phyloP scores from a whole-genome alignment of 37 sponge, comb jelly and placozoan species.

The Aplysina aerophoba region DNA sequence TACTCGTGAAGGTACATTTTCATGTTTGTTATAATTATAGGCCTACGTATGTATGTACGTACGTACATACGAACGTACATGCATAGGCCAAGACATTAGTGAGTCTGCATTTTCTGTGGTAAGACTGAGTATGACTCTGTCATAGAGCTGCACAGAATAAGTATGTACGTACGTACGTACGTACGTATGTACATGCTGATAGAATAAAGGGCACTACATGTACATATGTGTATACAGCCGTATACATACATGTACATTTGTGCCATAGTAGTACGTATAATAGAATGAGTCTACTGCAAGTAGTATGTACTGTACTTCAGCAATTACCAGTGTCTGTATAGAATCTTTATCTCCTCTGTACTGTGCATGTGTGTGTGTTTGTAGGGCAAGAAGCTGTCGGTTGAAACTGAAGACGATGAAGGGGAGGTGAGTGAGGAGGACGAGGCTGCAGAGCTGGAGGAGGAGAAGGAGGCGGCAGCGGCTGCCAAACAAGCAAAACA shows the following conservation, averaged over 20 bases:
- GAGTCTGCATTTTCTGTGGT: too few relatives aligned
- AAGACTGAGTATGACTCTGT: too few relatives aligned
- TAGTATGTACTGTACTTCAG: too few relatives aligned
- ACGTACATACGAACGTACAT: not conserved
- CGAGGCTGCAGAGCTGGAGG: slow-evolving; percentile 30
- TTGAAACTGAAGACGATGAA: slow-evolving; percentile 32
- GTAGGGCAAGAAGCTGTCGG: slow-evolving; percentile 40
- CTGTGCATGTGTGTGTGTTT: not conserved
- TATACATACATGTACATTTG: not conserved
- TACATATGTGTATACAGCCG: not conserved
- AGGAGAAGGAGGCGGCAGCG: not conserved
- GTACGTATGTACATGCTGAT: not conserved
- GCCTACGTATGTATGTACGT: not conserved
- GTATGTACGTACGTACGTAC: not conserved
- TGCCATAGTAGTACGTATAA: too few relatives aligned
- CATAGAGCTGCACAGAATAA: too few relatives aligned
- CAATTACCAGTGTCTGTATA: not conserved
- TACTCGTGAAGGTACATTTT: slow-evolving; percentile 51
- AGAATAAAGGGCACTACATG: not conserved
- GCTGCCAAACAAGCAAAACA: not conserved
- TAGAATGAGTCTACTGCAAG: too few relatives aligned
- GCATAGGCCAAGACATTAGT: too few relatives aligned
- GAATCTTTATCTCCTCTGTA: not conserved
- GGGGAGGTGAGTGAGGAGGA: slow-evolving; percentile 45
- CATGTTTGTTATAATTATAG: too few relatives aligned